Evolutionary conservation across 2,888 invertebrate genomes (phyloP).

Genomic region (Tenthredo livida): DNA sequence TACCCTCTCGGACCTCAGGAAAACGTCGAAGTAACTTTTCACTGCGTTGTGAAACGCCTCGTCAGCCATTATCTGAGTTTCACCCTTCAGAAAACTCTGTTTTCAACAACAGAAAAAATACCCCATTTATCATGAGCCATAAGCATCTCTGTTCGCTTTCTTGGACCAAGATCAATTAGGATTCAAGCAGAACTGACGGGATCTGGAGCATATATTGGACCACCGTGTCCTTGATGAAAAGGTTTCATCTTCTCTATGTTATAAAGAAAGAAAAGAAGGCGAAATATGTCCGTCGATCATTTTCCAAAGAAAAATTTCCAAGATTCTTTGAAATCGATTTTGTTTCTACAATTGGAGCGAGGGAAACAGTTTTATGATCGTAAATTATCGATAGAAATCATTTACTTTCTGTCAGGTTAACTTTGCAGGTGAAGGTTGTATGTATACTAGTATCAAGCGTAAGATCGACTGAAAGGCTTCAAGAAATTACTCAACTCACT

Average conservation of each 20-base stretch:
- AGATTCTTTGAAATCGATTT: background rate
- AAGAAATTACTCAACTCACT: conserved; percentile 60
- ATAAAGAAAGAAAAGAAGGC: background rate
- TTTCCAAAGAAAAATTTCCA: background rate
- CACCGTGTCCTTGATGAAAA: background rate
- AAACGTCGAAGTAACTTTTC: conserved; percentile 96
- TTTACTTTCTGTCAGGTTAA: conserved; percentile 20
- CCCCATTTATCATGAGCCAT: background rate
- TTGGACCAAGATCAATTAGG: background rate
- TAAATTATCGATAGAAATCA: background rate
- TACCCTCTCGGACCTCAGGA: conserved; percentile 97
- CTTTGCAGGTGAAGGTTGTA: conserved; percentile 65
- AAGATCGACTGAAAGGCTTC: conserved; percentile 66
- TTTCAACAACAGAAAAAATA: conserved; percentile 64
- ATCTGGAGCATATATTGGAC: background rate
- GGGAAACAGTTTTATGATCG: background rate
- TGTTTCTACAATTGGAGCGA: background rate
- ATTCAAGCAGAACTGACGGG: background rate
- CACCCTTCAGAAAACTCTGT: conserved; percentile 96
- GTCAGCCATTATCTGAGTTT: conserved; percentile 98
- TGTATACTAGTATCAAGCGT: conserved; percentile 56
- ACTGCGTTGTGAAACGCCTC: conserved; percentile 99
- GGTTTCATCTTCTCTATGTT: background rate
- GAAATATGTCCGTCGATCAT: background rate
- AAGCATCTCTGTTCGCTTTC: background rate